Base-by-base conservation (phyloP, 2,888 invertebrate genomes). In the Apamea anceps region DNA sequence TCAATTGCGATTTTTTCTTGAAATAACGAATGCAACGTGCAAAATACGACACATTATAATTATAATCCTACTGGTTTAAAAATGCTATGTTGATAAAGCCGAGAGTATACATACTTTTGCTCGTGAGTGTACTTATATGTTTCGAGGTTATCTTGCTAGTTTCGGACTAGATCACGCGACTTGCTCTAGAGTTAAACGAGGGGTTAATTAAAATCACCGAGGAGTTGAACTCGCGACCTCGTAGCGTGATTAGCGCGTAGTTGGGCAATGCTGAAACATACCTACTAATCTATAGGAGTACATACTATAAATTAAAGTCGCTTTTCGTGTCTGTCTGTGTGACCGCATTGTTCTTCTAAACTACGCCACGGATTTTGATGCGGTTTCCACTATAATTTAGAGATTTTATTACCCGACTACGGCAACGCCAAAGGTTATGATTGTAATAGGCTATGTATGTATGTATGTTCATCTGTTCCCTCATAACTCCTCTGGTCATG, bases 141-240 rank as follows among this genome's bases (percentile, higher is more conserved):
- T 65, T 66, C 51, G 25, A 80, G 51, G 60, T 62, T 62, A 32
- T 25, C 13, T 12, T 54, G 12, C 8, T 67, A 54, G 76, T 32
- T 82, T 82, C 42, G 51, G 66, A 60, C 28, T 42, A 0, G 66
- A 75, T 67, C 82, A 82, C 76, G 76, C 76, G 82, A 67, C 66
- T 82, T 32, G 8, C 15, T 82, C 8, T 72, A 32, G 57, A 74
- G 51, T 66, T 66, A 48, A 82, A 51, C 21, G 51, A 57, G 45
- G 81, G 80, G 80, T 75, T 80, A 80, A 82, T 80, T 82, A 60
- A 82, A 75, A 75, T 67, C 82, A 67, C 82, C 80, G 51, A 75
- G 82, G 13, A 67, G n/a, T 80, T 82, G 65, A 75, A 82, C 80
- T 42, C n/a, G 4, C 2, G 51, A 45, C 63, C 63, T 68, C 62